Percentiles rank a stretch among this genome's conserved stretches.
Evolutionary conservation across 1,140 invertebrate genomes (phyloP).

Genomic region (Zaprionus camerounensis): DNA sequence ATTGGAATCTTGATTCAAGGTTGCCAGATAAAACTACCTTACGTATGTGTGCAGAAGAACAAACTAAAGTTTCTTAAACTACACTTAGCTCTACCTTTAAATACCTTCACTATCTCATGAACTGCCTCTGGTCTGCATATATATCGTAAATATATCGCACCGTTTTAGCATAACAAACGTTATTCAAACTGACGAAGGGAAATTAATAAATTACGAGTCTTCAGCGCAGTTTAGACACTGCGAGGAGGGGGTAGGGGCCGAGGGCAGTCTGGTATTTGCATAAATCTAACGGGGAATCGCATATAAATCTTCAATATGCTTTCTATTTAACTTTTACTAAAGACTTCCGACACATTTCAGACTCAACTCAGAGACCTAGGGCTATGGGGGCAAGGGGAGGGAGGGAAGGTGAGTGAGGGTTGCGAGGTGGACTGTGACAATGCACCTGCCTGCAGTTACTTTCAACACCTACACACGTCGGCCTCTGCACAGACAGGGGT

Average conservation of each 20-base stretch:
- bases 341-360: constrained; percentile 80
- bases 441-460: constrained; percentile 63
- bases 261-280: constrained; percentile 54
- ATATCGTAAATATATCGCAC: not conserved
- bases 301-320: constrained; percentile 79
- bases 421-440: constrained; percentile 8
- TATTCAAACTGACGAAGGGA: not conserved
- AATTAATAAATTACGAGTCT: constrained; percentile 7
- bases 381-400: not conserved
- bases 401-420: not conserved
- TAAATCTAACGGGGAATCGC: constrained; percentile 64
- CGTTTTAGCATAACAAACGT: not conserved
- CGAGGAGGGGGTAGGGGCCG: too few species aligned
- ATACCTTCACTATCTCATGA: too few species aligned
- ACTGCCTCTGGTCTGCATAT: too few species aligned
- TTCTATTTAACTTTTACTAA: constrained; percentile 83
- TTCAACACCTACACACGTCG: constrained; percentile 76
- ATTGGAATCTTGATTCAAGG: too few species aligned
- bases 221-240: not conserved
- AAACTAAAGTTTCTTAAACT: too few species aligned
- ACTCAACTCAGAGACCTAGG: constrained; percentile 30
- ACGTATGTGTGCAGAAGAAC: too few species aligned
- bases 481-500: constrained; percentile 4
- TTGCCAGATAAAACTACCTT: too few species aligned
- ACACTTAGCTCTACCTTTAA: too few species aligned